These are phyloP conservation scores for Cotesia vestalis DNA, from an alignment of 1,140 invertebrate genomes.

Conservation along the genomic window DNA sequence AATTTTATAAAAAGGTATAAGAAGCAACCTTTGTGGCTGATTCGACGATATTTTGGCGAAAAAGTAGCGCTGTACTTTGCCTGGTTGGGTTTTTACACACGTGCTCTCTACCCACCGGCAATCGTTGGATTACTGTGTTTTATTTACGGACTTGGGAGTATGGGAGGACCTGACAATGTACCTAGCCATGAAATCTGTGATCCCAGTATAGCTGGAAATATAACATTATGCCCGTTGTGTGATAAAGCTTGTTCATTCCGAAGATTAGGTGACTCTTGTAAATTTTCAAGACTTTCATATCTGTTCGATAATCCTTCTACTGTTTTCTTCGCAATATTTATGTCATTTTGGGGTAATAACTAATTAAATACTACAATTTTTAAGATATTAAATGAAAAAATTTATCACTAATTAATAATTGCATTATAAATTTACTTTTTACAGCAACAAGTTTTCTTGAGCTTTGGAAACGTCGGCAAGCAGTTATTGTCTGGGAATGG, in stretches of 20 bases:
- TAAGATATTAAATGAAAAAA: too few relatives aligned
- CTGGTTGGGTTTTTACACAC: slow-evolving; percentile 98
- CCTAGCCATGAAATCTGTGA: slow-evolving; percentile 93
- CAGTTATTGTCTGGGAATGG: slow-evolving; percentile 89
- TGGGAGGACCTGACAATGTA: slow-evolving; percentile 82
- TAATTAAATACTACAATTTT: not conserved
- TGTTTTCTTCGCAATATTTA: slow-evolving; percentile 96
- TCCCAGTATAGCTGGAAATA: slow-evolving; percentile 69
- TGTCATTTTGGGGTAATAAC: slow-evolving; percentile 94
- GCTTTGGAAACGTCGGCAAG: slow-evolving; percentile 91
- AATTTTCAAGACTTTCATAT: slow-evolving; percentile 90
- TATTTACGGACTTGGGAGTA: slow-evolving; percentile 84
- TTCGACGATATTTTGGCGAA: slow-evolving; percentile 93
- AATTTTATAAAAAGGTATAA: slow-evolving; percentile 70
- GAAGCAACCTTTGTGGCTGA: slow-evolving; percentile 88
- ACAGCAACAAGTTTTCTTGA: slow-evolving; percentile 92
- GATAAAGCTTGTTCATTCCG: slow-evolving; percentile 89
- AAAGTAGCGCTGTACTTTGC: slow-evolving; percentile 97
- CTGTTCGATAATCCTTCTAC: slow-evolving; percentile 97
- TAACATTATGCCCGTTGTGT: slow-evolving; percentile 86
- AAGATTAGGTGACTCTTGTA: slow-evolving; percentile 83
- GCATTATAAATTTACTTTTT: slow-evolving; percentile 15
- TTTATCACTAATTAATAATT: too few relatives aligned
- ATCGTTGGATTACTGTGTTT: slow-evolving; percentile 88
- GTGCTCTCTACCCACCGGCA: slow-evolving; percentile 87